Evolutionary conservation across 2,113 vertebrate species (phyloP).

Genomic region (Ctenodactylus gundi): DNA sequence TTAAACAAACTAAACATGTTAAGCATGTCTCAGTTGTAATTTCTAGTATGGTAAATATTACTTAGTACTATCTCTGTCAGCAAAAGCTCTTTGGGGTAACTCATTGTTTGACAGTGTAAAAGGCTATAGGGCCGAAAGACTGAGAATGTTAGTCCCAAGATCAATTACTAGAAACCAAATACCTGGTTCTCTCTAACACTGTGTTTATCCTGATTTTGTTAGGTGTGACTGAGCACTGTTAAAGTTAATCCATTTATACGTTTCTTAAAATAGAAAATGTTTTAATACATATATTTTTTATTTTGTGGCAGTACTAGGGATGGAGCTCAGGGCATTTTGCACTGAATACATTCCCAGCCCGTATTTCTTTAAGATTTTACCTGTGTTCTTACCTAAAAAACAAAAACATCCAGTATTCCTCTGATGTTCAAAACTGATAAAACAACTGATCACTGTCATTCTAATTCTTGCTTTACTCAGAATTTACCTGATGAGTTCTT

Average conservation of each 20-base stretch:
- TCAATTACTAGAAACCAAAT: background rate
- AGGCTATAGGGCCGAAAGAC: background rate
- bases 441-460: background rate
- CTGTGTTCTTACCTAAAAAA: background rate
- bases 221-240: background rate
- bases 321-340: too few species aligned
- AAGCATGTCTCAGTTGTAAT: slow-evolving; percentile 1
- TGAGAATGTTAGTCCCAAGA: background rate
- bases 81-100: background rate
- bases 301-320: too few species aligned
- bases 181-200: background rate
- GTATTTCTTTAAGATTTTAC: background rate
- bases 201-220: background rate
- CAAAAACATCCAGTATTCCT: background rate
- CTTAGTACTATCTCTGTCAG: background rate
- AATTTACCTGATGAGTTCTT: background rate
- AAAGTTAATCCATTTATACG: background rate
- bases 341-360: too few species aligned
- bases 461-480: background rate
- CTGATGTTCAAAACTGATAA: background rate
- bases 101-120: background rate
- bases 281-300: too few species aligned
- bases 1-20: background rate
- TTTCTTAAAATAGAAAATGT: background rate
- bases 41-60: background rate